Base-by-base conservation (phyloP, 2,797 vertebrate genomes). In the Hippopotamyrus pictus region DNA sequence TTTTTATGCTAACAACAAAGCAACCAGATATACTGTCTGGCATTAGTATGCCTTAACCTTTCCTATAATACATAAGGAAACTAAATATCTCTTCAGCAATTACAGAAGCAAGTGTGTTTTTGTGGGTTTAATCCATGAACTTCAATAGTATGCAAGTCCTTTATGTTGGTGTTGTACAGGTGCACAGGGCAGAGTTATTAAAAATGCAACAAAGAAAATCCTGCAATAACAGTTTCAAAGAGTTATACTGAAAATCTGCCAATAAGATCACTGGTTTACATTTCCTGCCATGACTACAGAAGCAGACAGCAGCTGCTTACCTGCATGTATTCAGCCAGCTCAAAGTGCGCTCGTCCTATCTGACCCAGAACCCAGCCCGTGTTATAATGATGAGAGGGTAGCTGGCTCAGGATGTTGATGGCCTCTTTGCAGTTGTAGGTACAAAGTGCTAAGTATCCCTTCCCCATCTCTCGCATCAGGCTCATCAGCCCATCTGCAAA, bases 381-480 rank as follows among this genome's bases (percentile, higher is more conserved):
- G 95, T 97, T 98, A 94, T 99, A 99, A 94, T 99, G 98, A 92
- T 99, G 98, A 48, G 98, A 98, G 11, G 98, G 98, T 3, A 99
- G 96, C 79, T 99, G 97, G 91, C 96, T 98, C 91, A 99, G 93
- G 92, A 99, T 97, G 91, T 92, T 96, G 92, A 99, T 98, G 65
- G 98, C 98, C 92, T 99, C 98, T 94, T 97, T 98, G 92, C 98
- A 99, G 96, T 97, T 99, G 94, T 99, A 99, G 0, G 97, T 98
- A 89, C 98, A 99, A 92, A 99, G 94, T 14, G 98, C 98, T 93
- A 98, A 95, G 92, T 99, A 99, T 88, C 98, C 98, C 89, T 98
- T 97, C 0, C 98, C 98, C 93, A 99, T 97, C 90, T 99, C 98
- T 93, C 98, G 94, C 90, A 99, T 96, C 92, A 98, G 94, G 91